phyloP scores from a whole-genome alignment of 2,888 invertebrate species.

The Salpingus planirostris region DNA sequence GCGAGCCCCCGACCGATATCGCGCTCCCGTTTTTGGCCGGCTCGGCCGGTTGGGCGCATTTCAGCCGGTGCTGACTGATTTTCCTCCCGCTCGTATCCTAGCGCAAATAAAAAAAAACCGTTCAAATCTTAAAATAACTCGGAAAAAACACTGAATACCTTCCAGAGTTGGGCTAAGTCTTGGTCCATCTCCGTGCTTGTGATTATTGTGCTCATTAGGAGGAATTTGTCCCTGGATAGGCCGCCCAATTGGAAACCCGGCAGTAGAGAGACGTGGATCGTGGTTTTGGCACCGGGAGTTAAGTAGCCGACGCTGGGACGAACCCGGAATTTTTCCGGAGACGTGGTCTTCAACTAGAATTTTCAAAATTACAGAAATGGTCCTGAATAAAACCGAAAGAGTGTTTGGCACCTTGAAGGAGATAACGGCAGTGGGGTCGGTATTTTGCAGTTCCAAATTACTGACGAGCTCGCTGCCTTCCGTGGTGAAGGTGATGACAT shows the following conservation, averaged over 20 bases:
- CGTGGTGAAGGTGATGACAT: conserved; percentile 59
- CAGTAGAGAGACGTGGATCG: conserved; percentile 66
- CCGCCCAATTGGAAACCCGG: conserved; percentile 60
- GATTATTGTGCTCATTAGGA: conserved; percentile 73
- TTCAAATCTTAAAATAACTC: not conserved
- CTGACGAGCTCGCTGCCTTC: conserved; percentile 61
- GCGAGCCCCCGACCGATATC: conserved; percentile 4
- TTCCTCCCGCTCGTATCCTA: conserved; percentile 34
- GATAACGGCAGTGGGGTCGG: conserved; percentile 44
- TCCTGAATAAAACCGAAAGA: no score
- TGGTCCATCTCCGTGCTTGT: conserved; percentile 47
- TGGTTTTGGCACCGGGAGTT: conserved; percentile 52
- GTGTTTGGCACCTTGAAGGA: conserved; percentile 59
- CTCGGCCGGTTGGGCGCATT: conserved; percentile 51
- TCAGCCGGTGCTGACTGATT: conserved; percentile 62
- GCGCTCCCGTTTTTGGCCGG: conserved; percentile 30
- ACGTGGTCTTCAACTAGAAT: conserved; percentile 83
- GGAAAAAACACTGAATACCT: conserved; percentile 34
- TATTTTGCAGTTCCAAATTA: conserved; percentile 61
- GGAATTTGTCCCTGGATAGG: conserved; percentile 74
- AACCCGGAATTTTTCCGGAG: conserved; percentile 91
- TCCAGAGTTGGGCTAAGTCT: conserved; percentile 69
- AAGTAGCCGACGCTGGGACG: conserved; percentile 78
- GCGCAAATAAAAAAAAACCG: conserved; percentile 6
- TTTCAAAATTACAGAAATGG: no score